Percentiles rank a stretch among this genome's conserved stretches.
These are phyloP conservation scores for Lytechinus pictus DNA, from an alignment of 35 echinoderm and acorn worm species.

Conservation along the genomic window DNA sequence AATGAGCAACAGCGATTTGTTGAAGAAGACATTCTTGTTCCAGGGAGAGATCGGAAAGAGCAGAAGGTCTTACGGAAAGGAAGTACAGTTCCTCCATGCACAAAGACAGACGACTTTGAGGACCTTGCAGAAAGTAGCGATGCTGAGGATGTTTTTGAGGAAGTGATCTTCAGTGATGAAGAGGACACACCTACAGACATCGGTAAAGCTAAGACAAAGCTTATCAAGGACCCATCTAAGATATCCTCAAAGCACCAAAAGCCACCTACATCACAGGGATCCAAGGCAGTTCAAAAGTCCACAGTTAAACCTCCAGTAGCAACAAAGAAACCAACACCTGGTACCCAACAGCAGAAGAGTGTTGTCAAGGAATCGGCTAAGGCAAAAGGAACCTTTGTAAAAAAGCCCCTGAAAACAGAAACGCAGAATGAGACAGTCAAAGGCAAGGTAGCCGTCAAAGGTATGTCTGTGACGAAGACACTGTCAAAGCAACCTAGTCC, in stretches of 20 bases:
- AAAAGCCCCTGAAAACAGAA: background rate
- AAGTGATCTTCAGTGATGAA: conserved; percentile 38
- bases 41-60: background rate
- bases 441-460: background rate
- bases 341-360: conserved; percentile 21
- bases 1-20: background rate
- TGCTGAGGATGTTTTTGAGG: conserved; percentile 40
- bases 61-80: conserved; percentile 3
- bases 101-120: conserved; percentile 8
- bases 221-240: background rate
- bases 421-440: background rate
- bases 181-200: background rate
- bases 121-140: conserved; percentile 11
- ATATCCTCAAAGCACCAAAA: background rate
- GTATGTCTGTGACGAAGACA: background rate
- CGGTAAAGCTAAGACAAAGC: background rate
- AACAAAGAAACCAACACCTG: background rate
- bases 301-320: background rate
- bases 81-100: background rate
- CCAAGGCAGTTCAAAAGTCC: background rate
- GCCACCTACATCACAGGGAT: background rate
- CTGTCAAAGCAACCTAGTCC: background rate
- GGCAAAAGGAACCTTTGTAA: background rate
- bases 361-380: background rate
- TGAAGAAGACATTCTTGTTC: background rate